phyloP scores from a whole-genome alignment of 2,888 invertebrate species.

The Melanostoma scalare region DNA sequence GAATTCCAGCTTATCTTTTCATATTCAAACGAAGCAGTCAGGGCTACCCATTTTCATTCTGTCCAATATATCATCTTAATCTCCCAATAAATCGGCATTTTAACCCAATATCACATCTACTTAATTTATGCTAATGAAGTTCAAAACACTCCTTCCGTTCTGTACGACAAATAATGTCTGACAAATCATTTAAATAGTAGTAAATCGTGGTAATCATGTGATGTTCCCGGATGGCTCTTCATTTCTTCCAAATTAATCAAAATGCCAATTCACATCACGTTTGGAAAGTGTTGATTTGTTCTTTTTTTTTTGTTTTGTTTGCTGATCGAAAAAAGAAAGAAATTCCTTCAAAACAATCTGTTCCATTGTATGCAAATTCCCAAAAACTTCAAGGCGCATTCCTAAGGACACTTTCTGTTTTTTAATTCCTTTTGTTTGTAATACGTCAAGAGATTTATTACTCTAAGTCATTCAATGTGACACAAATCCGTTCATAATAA shows the following conservation, averaged over 20 bases:
- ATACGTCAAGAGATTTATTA: conserved; percentile 50
- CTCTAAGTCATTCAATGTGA: conserved; percentile 44
- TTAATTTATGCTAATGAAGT: conserved; percentile 42
- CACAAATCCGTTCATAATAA: conserved; percentile 63
- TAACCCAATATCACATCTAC: conserved; percentile 10
- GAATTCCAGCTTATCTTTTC: neutral
- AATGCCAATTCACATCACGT: conserved; percentile 52
- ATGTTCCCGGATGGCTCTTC: conserved; percentile 5
- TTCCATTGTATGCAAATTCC: conserved; percentile 68
- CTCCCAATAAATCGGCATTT: conserved; percentile 38
- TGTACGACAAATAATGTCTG: conserved; percentile 19
- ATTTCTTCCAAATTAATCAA: neutral
- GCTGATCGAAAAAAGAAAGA: conserved; percentile 21
- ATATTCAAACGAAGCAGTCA: neutral
- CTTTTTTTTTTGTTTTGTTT: conserved; percentile 3
- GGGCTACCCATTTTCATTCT: conserved; percentile 6
- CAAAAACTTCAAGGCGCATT: conserved; percentile 36
- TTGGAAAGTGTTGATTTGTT: conserved; percentile 43
- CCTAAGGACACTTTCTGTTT: neutral
- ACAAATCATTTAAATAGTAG: conserved; percentile 61
- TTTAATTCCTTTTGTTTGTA: neutral
- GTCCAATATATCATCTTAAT: conserved; percentile 25
- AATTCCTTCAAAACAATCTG: conserved; percentile 27
- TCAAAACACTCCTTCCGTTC: conserved; percentile 28
- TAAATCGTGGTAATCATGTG: conserved; percentile 47